Evolutionary conservation across 1,140 invertebrate species (phyloP).

Genomic region (Lithobius niger): DNA sequence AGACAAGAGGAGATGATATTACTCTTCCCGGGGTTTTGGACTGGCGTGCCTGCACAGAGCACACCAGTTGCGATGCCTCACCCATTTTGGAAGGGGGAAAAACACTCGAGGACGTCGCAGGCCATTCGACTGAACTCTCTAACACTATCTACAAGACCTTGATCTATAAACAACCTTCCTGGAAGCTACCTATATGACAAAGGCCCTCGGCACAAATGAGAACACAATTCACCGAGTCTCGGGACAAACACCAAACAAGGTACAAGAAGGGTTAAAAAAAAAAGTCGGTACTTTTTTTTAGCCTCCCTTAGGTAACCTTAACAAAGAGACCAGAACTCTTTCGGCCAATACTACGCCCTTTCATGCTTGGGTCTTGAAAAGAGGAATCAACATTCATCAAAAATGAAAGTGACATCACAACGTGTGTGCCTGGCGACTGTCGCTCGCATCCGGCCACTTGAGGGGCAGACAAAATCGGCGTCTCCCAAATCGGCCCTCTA

Average conservation of each 20-base stretch:
- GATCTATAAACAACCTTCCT: too few relatives aligned
- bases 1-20: slow-evolving; percentile 2
- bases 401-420: background rate
- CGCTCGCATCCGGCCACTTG: background rate
- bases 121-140: background rate
- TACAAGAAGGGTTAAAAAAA: background rate
- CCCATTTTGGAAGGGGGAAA: background rate
- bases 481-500: slow-evolving; percentile 2
- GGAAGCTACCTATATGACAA: too few relatives aligned
- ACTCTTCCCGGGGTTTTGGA: background rate
- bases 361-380: too few relatives aligned
- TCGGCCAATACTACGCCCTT: too few relatives aligned
- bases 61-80: background rate
- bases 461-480: background rate
- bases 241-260: background rate
- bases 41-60: background rate
- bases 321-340: too few relatives aligned
- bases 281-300: background rate
- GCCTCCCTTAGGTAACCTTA: too few relatives aligned
- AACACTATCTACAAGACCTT: too few relatives aligned
- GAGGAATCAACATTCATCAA: too few relatives aligned
- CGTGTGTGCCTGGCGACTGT: background rate
- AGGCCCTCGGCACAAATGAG: too few relatives aligned
- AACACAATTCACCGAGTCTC: too few relatives aligned
- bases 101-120: background rate